These are phyloP conservation scores for Steromphala cineraria DNA, from an alignment of 2,888 invertebrate species.

Conservation along the genomic window DNA sequence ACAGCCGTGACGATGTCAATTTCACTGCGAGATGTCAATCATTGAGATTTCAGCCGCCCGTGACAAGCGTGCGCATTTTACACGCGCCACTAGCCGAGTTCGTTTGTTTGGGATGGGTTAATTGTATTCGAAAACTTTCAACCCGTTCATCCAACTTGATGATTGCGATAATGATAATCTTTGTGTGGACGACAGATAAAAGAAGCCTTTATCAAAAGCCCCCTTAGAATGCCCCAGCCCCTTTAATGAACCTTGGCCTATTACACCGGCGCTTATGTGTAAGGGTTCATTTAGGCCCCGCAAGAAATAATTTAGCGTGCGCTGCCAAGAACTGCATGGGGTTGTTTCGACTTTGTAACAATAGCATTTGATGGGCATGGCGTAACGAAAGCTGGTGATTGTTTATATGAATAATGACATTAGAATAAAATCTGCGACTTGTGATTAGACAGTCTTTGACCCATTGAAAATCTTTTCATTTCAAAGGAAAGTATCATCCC, in stretches of 20 bases:
- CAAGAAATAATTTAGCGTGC: neutral
- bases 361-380: neutral
- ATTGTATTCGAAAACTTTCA: slow-evolving; percentile 14
- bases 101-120: neutral
- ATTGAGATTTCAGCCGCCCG: slow-evolving; percentile 3
- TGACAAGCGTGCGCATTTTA: slow-evolving; percentile 8
- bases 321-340: neutral
- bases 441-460: neutral
- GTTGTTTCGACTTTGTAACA: neutral
- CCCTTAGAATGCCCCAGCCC: neutral
- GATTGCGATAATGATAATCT: slow-evolving; percentile 2
- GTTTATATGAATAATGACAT: neutral
- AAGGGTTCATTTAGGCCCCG: neutral
- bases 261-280: neutral
- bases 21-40: slow-evolving; percentile 8
- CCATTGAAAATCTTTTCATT: neutral
- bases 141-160: neutral
- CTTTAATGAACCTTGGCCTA: neutral
- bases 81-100: slow-evolving; percentile 1
- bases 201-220: neutral
- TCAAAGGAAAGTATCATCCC: neutral
- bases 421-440: neutral
- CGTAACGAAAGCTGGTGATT: neutral
- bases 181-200: neutral
- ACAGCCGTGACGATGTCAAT: slow-evolving; percentile 10